phyloP scores from a whole-genome alignment of 2,113 vertebrate species.

The Enhydra lutris region DNA sequence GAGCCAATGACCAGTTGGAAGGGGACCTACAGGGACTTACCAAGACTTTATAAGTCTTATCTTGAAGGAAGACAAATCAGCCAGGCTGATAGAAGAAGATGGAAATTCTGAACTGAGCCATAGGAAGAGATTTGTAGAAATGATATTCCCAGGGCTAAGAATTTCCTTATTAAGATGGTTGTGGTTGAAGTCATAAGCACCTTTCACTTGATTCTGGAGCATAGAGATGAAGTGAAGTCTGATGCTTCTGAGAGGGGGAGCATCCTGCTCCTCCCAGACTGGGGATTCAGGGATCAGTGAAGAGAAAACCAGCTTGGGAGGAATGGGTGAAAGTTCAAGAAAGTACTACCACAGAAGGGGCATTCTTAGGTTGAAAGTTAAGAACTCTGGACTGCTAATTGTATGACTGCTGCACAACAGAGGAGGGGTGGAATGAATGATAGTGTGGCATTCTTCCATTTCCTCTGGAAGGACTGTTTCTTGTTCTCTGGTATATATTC shows the following conservation, averaged over 20 bases:
- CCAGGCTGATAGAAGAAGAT: not conserved
- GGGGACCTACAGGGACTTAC: not conserved
- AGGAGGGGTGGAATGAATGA: not conserved
- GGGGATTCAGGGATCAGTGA: not conserved
- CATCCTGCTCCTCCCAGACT: not conserved
- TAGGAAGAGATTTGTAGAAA: not conserved
- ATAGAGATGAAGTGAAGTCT: not conserved
- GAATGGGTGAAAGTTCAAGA: not conserved
- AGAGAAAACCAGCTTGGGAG: not conserved
- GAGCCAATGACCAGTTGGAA: not conserved
- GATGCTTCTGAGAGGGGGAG: too few species aligned
- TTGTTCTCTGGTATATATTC: not conserved
- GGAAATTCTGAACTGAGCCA: not conserved
- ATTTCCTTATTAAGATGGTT: not conserved
- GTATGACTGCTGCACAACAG: not conserved
- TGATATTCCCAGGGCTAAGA: not conserved
- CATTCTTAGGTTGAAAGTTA: not conserved
- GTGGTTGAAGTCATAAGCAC: not conserved
- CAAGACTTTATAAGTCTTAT: not conserved
- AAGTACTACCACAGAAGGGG: not conserved
- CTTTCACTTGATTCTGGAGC: not conserved
- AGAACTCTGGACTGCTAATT: not conserved
- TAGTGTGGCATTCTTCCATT: not conserved
- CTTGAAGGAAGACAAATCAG: not conserved
- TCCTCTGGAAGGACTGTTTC: not conserved